Base-by-base conservation (phyloP, 2,113 vertebrate species). In the Pygoscelis adeliae region DNA sequence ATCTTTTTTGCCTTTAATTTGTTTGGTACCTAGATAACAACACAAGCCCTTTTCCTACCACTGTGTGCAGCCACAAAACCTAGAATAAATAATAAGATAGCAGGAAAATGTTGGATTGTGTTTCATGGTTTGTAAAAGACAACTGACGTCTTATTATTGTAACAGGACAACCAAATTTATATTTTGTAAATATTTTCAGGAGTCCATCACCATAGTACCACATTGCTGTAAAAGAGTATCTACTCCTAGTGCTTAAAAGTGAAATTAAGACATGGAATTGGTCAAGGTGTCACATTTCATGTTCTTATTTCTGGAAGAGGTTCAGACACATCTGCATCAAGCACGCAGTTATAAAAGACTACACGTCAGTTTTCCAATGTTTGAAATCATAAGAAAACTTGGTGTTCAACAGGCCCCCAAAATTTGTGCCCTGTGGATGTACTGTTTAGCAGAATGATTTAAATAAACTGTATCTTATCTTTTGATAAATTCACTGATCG, bases 341-440 rank as follows among this genome's bases (percentile, higher is more conserved):
- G 61, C 21, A 63, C 13, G 32, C 29, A 17, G 22, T 49, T 84
- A 25, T 53, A 40, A 36, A 71, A 74, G 44, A 49, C 8, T 49
- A 27, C 2, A 23, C 3, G 11, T 69, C 25, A 82, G 7, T 82
- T 82, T 92, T 85, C 25, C 32, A n/a, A 3, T 1, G 4, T 55
- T 80, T 76, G 65, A 79, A 93, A 65, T 62, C 42, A n/a, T 16
- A 66, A 42, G 46, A 92, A 82, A 53, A 71, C 5, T 52, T 69
- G 27, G 3, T 6, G 2, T 82, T 82, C 36, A 55, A 78, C 15
- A 70, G 1, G 0, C 0, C 11, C 4, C n/a, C 10, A 7, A 36
- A 26, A 73, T 36, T 21, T 62, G 20, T 49, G 34, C 34, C 59
- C 25, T 74, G 46, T 20, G 55, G 29, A 44, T 61, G 32, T 42